Evolutionary conservation across 2,888 invertebrate genomes (phyloP), one percentile per base, ranked within the genome.

Genomic region (Selenia dentaria): DNA sequence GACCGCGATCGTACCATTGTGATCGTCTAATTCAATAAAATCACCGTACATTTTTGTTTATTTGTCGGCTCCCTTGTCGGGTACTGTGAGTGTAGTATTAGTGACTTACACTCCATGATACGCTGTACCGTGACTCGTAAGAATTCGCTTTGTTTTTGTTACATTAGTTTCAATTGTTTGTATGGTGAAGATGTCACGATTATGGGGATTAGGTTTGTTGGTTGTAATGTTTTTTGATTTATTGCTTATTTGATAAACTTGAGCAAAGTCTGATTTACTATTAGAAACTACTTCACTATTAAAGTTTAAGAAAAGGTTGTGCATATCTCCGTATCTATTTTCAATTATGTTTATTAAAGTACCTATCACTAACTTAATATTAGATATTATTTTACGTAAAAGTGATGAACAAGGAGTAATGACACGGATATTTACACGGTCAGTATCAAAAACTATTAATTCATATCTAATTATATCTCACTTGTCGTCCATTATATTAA

Each of bases 21-120:
- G 85, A 84, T 82, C 86, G 71, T 74, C 83, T 90, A 90, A 90
- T 89, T 90, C 89, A 90, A 90, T 90, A 87, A 89, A 86, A 88
- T 86, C 86, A 83, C 81, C 72, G 78, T 76, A 79, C 82, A 88
- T 86, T 87, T 83, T 87, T 84, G 85, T 89, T 87, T 88, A 82
- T 86, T 86, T 84, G 79, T 75, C 82, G 83, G 84, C 76, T 78
- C 78, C 80, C 83, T 87, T 87, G 84, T 79, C 78, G 82, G 78
- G 45, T 57, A 53, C 67, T 62, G 74, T 77, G 70, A 77, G 68
- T 78, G 75, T 75, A 67, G 83, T 74, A 80, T 79, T 79, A 81
- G 75, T 66, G 65, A 79, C 79, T 82, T 76, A 80, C 71, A 62
- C 63, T 64, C 56, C 70, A 79, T 81, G 80, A 84, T 83, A 79